Percentiles rank a stretch among this genome's conserved stretches.
Conservation (phyloP, 2,113 vertebrate genomes). For the Alouatta palliata region DNA sequence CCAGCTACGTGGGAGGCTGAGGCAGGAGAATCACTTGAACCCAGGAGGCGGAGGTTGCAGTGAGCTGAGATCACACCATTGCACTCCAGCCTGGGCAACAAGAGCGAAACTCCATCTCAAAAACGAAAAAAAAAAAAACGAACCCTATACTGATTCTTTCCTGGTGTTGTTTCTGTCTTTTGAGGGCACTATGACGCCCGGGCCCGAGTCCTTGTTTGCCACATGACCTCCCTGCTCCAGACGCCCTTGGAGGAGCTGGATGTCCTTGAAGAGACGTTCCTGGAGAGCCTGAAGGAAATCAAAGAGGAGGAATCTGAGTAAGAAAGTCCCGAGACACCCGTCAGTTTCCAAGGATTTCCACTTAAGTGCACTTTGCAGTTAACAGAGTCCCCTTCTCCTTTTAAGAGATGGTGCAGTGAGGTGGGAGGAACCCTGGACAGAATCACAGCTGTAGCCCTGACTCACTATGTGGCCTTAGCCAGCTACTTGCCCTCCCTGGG, state of each 20-base stretch:
- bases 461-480: neutral
- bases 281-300: conserved; percentile 90
- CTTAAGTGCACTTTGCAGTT: neutral
- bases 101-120: no score
- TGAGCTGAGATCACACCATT: no score
- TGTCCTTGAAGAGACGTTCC: conserved; percentile 91
- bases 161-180: conserved; percentile 42
- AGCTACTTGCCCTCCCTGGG: neutral
- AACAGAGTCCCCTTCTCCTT: no score
- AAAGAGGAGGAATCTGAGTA: conserved; percentile 93
- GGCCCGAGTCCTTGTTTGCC: conserved; percentile 91
- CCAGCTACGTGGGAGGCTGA: no score
- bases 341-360: neutral
- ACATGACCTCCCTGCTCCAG: conserved; percentile 87
- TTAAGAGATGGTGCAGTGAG: neutral
- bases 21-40: no score
- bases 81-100: no score
- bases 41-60: no score
- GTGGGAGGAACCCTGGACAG: neutral
- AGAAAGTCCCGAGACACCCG: conserved; percentile 26
- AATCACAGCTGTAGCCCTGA: neutral
- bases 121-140: no score
- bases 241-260: conserved; percentile 88
- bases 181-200: conserved; percentile 94
- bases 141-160: neutral